Conservation (phyloP, 2,797 vertebrate species). For the Arrhamphus sclerolepis region DNA sequence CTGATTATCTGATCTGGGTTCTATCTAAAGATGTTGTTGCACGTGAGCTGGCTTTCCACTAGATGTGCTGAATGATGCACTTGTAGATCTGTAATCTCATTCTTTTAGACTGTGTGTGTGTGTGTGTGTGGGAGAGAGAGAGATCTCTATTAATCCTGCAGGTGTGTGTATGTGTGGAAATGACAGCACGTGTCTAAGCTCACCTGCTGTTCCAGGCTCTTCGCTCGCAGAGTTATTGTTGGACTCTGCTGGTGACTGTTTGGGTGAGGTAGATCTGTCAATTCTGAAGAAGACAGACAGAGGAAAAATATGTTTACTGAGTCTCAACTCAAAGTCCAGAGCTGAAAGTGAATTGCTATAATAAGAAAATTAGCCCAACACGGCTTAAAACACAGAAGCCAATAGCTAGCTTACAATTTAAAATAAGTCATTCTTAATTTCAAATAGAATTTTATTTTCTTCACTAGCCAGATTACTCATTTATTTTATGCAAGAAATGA, state of each 20-base stretch:
- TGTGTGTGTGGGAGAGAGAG: constrained; percentile 15
- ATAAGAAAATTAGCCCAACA: too few relatives aligned
- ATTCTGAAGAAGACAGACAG: constrained; percentile 46
- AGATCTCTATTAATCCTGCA: constrained; percentile 49
- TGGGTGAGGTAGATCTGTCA: constrained; percentile 28
- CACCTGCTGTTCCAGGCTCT: constrained; percentile 52
- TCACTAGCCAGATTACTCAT: too few relatives aligned
- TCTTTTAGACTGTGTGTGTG: constrained; percentile 8
- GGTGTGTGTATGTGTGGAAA: constrained; percentile 15
- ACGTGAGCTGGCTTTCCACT: constrained; percentile 35
- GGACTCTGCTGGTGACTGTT: constrained; percentile 47
- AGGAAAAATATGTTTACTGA: neutral
- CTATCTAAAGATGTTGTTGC: constrained; percentile 25
- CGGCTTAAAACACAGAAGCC: too few relatives aligned
- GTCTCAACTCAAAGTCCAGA: neutral
- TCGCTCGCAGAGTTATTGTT: constrained; percentile 66
- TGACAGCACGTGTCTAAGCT: constrained; percentile 48
- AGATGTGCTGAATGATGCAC: constrained; percentile 28
- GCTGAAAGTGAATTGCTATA: too few relatives aligned
- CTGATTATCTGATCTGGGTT: constrained; percentile 27
- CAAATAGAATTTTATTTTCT: too few relatives aligned
- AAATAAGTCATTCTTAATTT: too few relatives aligned
- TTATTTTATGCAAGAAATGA: too few relatives aligned
- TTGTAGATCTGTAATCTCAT: constrained; percentile 40
- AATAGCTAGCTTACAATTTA: too few relatives aligned